A percentile compares a stretch with the other conserved stretches of the same genome.
phyloP scores from a whole-genome alignment of 2,888 invertebrate genomes.

The Schizaphis graminum region DNA sequence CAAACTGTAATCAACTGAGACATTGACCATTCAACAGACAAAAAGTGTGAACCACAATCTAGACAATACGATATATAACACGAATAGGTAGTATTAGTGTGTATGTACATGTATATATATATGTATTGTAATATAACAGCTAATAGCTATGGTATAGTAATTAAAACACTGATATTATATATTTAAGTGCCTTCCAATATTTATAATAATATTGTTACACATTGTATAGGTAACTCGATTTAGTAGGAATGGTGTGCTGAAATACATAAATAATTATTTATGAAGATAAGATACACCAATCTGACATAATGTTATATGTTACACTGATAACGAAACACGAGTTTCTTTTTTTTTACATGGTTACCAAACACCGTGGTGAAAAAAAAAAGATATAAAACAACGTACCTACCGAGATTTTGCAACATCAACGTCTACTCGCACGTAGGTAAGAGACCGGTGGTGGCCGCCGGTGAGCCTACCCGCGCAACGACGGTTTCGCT shows the following conservation, averaged over 20 bases:
- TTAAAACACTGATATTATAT: slow-evolving; percentile 1
- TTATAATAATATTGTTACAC: background rate
- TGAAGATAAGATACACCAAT: slow-evolving; percentile 64
- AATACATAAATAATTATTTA: slow-evolving; percentile 63
- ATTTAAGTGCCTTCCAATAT: slow-evolving; percentile 11
- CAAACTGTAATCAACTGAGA: background rate
- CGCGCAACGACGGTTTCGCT: background rate
- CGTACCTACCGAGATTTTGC: background rate
- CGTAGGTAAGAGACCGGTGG: background rate
- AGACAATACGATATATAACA: background rate
- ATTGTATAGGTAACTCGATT: slow-evolving; percentile 32
- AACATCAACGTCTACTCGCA: background rate
- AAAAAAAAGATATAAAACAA: background rate
- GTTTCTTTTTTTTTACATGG: background rate
- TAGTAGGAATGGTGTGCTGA: slow-evolving; percentile 64
- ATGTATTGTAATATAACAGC: background rate
- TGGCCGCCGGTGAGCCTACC: background rate
- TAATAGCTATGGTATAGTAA: background rate
- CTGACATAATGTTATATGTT: slow-evolving; percentile 45
- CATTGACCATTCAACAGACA: background rate
- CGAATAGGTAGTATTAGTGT: background rate
- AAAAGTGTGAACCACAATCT: background rate
- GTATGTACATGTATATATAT: background rate
- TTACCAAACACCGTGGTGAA: background rate
- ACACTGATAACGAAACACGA: background rate